These are phyloP conservation scores for Thamnophis sirtalis DNA, from an alignment of 2,113 vertebrate genomes.

Conservation along the genomic window DNA sequence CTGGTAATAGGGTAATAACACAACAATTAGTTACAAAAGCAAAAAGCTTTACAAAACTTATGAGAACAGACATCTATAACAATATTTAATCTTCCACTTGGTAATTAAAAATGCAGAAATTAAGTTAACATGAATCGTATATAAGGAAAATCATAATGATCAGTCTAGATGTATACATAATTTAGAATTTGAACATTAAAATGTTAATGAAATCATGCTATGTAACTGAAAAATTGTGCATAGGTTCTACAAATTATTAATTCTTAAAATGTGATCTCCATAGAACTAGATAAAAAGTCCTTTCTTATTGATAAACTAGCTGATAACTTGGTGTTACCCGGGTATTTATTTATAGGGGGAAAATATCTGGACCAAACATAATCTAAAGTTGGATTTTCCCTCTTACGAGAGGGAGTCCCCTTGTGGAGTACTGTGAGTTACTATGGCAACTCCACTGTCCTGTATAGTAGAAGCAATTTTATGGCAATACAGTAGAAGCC, in stretches of 20 bases:
- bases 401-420: too few relatives aligned
- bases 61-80: constrained; percentile 31
- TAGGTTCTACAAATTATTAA: neutral
- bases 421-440: too few relatives aligned
- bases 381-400: too few relatives aligned
- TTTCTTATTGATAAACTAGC: neutral
- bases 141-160: constrained; percentile 36
- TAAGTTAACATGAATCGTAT: constrained; percentile 33
- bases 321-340: too few relatives aligned
- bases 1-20: constrained; percentile 89
- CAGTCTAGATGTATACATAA: constrained; percentile 39
- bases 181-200: constrained; percentile 39
- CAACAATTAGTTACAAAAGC: constrained; percentile 70
- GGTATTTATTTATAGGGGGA: too few relatives aligned
- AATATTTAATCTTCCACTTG: constrained; percentile 29
- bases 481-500: too few relatives aligned
- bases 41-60: constrained; percentile 27
- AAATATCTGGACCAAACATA: too few relatives aligned
- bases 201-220: constrained; percentile 34
- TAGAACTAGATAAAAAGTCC: neutral
- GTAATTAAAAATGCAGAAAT: constrained; percentile 30
- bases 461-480: too few relatives aligned
- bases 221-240: constrained; percentile 28
- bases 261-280: neutral
- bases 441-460: too few relatives aligned